Conservation (phyloP, 2,888 invertebrate species). For the Myathropa florea region DNA sequence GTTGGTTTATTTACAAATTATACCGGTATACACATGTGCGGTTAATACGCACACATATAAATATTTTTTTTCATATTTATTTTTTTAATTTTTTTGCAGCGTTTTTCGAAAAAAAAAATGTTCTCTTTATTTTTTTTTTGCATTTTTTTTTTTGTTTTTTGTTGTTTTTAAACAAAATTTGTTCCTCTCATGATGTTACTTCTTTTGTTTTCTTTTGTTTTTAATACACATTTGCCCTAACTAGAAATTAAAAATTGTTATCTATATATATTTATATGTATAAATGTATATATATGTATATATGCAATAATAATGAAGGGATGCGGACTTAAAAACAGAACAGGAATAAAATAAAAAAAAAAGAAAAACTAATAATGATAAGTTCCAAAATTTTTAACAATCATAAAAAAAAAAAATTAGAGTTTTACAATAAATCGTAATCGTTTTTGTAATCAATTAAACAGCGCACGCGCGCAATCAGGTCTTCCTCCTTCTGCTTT, state of each 20-base stretch:
- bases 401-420: neutral
- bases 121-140: neutral
- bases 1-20: neutral
- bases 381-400: neutral
- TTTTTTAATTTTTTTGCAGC: neutral
- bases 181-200: neutral
- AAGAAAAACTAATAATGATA: neutral
- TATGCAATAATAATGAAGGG: neutral
- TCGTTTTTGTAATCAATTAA: too few species aligned
- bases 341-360: neutral
- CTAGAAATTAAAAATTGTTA: conserved; percentile 8
- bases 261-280: neutral
- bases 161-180: neutral
- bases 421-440: neutral
- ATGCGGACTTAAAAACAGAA: neutral
- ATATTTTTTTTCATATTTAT: neutral
- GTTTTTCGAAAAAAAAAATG: neutral
- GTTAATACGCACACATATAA: neutral
- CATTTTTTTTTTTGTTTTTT: neutral
- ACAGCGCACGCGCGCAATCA: too few species aligned
- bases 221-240: conserved; percentile 8
- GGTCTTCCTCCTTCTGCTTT: too few species aligned
- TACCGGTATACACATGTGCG: neutral
- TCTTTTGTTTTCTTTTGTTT: neutral
- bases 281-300: neutral